Evolutionary conservation across 2,797 vertebrate species (phyloP).

Genomic region (Chromis chromis): DNA sequence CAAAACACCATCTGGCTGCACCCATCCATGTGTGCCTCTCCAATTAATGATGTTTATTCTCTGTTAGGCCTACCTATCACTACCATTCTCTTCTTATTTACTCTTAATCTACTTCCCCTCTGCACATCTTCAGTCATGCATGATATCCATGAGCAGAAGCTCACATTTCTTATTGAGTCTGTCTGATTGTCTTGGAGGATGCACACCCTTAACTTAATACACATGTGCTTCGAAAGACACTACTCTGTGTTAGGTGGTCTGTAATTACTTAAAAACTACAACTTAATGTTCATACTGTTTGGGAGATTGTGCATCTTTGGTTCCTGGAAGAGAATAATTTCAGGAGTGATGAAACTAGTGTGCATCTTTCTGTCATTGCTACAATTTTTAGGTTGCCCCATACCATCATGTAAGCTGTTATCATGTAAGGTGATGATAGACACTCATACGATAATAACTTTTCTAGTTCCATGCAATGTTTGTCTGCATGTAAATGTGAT

Average conservation of each 20-base stretch:
- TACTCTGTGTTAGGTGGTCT: background rate
- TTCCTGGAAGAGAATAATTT: background rate
- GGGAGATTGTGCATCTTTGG: background rate
- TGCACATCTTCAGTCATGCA: constrained; percentile 47
- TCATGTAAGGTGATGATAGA: background rate
- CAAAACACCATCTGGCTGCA: constrained; percentile 86
- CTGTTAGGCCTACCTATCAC: constrained; percentile 72
- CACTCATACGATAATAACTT: background rate
- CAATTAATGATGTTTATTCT: constrained; percentile 83
- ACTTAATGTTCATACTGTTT: background rate
- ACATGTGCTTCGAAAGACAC: background rate
- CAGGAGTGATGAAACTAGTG: background rate
- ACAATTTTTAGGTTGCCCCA: too few species aligned
- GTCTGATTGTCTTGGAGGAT: constrained; percentile 27
- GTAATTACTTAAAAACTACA: background rate
- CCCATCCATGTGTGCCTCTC: constrained; percentile 78
- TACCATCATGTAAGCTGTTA: background rate
- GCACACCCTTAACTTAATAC: background rate
- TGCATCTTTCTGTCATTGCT: too few species aligned
- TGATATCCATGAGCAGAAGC: constrained; percentile 30
- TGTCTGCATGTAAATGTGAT: constrained; percentile 10
- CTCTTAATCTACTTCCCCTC: constrained; percentile 59
- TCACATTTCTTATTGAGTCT: constrained; percentile 23
- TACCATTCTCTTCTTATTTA: constrained; percentile 73
- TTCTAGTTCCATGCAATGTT: background rate